These are phyloP conservation scores for Drosophila mayaguana DNA, from an alignment of 2,888 invertebrate species.

Conservation along the genomic window DNA sequence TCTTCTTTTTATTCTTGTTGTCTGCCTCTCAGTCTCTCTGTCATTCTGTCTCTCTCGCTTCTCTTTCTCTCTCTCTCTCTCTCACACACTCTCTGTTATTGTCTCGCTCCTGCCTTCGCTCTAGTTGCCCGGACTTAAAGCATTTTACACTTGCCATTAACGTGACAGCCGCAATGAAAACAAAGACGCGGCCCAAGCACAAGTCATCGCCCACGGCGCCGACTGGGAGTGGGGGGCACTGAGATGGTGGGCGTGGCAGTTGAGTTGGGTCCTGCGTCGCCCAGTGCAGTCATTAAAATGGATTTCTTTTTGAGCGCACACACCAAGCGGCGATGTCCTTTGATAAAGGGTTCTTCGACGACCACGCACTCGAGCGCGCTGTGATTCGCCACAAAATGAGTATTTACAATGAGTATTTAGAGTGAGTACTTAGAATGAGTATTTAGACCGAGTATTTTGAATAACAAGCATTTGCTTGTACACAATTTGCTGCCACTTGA, in stretches of 20 bases:
- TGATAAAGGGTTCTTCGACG: slow-evolving; percentile 55
- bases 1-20: slow-evolving; percentile 63
- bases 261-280: slow-evolving; percentile 64
- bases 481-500: slow-evolving; percentile 15
- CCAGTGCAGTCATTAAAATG: slow-evolving; percentile 77
- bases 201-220: slow-evolving; percentile 65
- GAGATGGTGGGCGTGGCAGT: slow-evolving; percentile 13
- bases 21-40: background rate
- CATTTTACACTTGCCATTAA: slow-evolving; percentile 82
- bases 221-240: background rate
- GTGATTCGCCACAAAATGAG: slow-evolving; percentile 38
- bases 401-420: slow-evolving; percentile 50
- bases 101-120: background rate
- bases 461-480: slow-evolving; percentile 52
- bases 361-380: slow-evolving; percentile 51
- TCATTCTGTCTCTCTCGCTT: background rate
- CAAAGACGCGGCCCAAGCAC: slow-evolving; percentile 72
- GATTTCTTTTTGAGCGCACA: slow-evolving; percentile 70
- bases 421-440: slow-evolving; percentile 51
- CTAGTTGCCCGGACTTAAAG: slow-evolving; percentile 70
- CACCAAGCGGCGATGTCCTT: slow-evolving; percentile 29
- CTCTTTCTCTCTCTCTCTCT: background rate
- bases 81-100: background rate
- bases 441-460: slow-evolving; percentile 66
- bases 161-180: slow-evolving; percentile 81